Conservation (phyloP, 2,797 vertebrate genomes). For the Macroramphosus scolopax region DNA sequence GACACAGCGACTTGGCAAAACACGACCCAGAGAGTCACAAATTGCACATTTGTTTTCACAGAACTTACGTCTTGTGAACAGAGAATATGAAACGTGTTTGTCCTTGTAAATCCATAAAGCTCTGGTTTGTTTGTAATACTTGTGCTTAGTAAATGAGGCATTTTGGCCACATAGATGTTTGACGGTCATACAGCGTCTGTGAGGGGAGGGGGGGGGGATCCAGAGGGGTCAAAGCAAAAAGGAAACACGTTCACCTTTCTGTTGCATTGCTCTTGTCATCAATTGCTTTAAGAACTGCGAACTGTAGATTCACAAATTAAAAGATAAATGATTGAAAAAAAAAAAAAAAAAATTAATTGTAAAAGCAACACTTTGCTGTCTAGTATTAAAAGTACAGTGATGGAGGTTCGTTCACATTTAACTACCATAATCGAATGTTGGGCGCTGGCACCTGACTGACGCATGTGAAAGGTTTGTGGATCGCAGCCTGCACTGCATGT, state of each 20-base stretch:
- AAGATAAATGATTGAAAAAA: constrained; percentile 1
- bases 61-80: too few relatives aligned
- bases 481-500: too few relatives aligned
- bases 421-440: constrained; percentile 61
- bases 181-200: too few relatives aligned
- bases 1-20: too few relatives aligned
- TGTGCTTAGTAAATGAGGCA: constrained; percentile 43
- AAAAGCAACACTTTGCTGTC: constrained; percentile 23
- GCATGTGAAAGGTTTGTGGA: too few relatives aligned
- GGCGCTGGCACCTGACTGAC: constrained; percentile 58
- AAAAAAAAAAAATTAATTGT: constrained; percentile 1
- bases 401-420: constrained; percentile 37
- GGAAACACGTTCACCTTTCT: too few relatives aligned
- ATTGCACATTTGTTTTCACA: too few relatives aligned
- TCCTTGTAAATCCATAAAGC: constrained; percentile 15
- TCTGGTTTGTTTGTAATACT: constrained; percentile 28
- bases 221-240: background rate
- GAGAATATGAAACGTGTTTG: background rate
- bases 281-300: too few relatives aligned
- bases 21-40: too few relatives aligned
- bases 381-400: constrained; percentile 21
- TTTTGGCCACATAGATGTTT: background rate
- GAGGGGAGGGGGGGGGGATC: too few relatives aligned
- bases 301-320: too few relatives aligned
- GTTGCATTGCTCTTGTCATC: too few relatives aligned